Evolutionary conservation across 2,888 invertebrate genomes (phyloP), one percentile per base, ranked within the genome.

Genomic region (Hydrotaea cyrtoneurina): DNA sequence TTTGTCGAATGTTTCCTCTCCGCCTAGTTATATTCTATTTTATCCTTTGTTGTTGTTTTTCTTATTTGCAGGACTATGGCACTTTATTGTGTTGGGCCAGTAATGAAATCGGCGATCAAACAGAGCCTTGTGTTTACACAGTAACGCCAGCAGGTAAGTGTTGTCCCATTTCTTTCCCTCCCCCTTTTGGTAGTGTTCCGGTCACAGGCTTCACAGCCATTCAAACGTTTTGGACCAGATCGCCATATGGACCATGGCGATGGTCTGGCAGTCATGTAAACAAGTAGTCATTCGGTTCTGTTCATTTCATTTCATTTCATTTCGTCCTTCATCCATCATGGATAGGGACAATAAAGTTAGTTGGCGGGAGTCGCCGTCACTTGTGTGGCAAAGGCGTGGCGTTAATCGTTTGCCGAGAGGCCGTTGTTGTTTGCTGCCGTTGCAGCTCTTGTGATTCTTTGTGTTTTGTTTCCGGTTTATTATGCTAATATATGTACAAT

Each of bases 61-160:
- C 19, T 13, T 64, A 7, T 31, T 64, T 84, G 21, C 90, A 93
- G 90, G 96, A 96, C 92, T 96, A 96, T 89, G 96, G 96, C 31
- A 95, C 95, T 21, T 92, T 96, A 53, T 93, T 95, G 57, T 96
- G 96, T 89, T 96, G 95, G 95, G 96, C 95, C 10, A 93, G 93
- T 88, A 96, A 96, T 91, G 95, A 95, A 90, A 94, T 95, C 87
- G 96, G 96, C 69, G 93, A 94, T 86, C 96, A 96, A 91, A 93
- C 93, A 87, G 95, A 95, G 83, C 96, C 96, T 0, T 96, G 96
- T 90, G 94, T 96, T 71, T 96, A 94, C 91, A 94, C 94, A 89
- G 94, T 96, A 87, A 95, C 95, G 87, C 96, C 96, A 72, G 96
- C 96, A 90, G 96, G 96, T 94, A 92, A 91, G 92, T 89, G 80